Evolutionary conservation across 37 sponge, comb jelly and placozoan genomes (phyloP), one percentile per base, ranked within the genome.

Genomic region (Cliona cf. orientalis): DNA sequence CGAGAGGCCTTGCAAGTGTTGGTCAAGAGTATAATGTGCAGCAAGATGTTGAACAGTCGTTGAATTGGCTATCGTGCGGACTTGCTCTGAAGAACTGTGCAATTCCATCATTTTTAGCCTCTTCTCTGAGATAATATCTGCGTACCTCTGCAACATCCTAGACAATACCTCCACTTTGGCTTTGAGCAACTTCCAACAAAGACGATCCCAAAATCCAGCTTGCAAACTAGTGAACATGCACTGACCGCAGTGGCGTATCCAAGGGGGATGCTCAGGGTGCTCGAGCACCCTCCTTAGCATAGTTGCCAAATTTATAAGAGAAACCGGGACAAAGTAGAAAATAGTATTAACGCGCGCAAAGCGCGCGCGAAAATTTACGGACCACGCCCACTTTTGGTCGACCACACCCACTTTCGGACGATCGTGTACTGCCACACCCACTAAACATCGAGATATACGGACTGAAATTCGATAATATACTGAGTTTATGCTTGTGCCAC

Each of bases 171-270:
- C 69, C 66, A 53, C 58, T 2, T 81, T 28, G 28, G 7, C 9
- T 32, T 81, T 26, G 35, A 81, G 33, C 7, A 12, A 9, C 45
- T 4, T 4, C 61, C 42, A 81, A 1, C 32, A 2, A 14, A 32
- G 45, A 21, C 12, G 29, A 5, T 36, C 26, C 82, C 82, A 81
- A 33, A 71, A 81, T 7, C 46, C 71, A 26, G 41, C 43, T 71
- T 81, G 72, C 31, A 81, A 31, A 59, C 58, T 77, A 5, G 3
- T 29, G 25, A 77, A 77, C 28, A 77, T 33, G 5, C 64, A 28
- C 17, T 31, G 22, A 32, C 72, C 26, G 28, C 17, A 25, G 17
- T 29, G 26, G n/a, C n/a, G n/a, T n/a, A n/a, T n/a, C n/a, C n/a
- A n/a, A n/a, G n/a, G n/a, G n/a, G n/a, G n/a, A n/a, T n/a, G n/a